These are phyloP conservation scores for Novumbra hubbsi DNA, from an alignment of 2,797 vertebrate species.

Conservation along the genomic window DNA sequence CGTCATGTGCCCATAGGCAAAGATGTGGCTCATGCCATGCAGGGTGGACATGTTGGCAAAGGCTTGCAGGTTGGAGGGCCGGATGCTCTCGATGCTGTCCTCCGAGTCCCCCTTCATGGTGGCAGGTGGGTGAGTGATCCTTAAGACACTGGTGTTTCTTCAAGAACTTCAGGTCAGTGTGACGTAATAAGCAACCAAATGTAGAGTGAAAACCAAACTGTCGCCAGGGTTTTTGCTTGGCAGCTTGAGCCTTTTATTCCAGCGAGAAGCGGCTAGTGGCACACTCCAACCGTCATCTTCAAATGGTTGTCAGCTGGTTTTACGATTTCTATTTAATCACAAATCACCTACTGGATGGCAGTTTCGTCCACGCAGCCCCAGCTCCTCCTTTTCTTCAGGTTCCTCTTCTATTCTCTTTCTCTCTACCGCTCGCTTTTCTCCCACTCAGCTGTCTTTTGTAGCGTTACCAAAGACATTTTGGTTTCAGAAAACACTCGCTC, in stretches of 20 bases:
- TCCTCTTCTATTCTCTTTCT: constrained; percentile 52
- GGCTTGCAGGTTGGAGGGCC: constrained; percentile 81
- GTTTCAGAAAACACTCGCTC: too few relatives aligned
- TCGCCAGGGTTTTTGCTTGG: constrained; percentile 42
- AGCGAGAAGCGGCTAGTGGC: constrained; percentile 45
- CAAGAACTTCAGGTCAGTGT: constrained; percentile 60
- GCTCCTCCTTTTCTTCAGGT: constrained; percentile 52
- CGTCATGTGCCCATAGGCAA: constrained; percentile 83
- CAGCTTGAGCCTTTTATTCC: constrained; percentile 47
- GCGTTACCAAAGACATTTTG: constrained; percentile 69
- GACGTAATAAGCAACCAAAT: constrained; percentile 70
- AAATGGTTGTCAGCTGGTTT: constrained; percentile 63
- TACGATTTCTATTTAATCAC: constrained; percentile 62
- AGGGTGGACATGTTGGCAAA: constrained; percentile 87
- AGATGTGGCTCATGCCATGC: constrained; percentile 89
- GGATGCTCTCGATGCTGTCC: constrained; percentile 79
- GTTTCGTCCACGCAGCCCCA: constrained; percentile 58
- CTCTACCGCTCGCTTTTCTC: constrained; percentile 47
- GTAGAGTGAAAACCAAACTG: constrained; percentile 51
- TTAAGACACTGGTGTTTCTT: constrained; percentile 41
- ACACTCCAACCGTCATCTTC: constrained; percentile 58
- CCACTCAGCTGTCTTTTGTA: constrained; percentile 71
- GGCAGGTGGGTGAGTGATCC: constrained; percentile 47
- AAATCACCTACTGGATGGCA: constrained; percentile 57
- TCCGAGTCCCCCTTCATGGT: constrained; percentile 82